Conservation (phyloP, 2,888 invertebrate species). For the Napeogenes inachia region DNA sequence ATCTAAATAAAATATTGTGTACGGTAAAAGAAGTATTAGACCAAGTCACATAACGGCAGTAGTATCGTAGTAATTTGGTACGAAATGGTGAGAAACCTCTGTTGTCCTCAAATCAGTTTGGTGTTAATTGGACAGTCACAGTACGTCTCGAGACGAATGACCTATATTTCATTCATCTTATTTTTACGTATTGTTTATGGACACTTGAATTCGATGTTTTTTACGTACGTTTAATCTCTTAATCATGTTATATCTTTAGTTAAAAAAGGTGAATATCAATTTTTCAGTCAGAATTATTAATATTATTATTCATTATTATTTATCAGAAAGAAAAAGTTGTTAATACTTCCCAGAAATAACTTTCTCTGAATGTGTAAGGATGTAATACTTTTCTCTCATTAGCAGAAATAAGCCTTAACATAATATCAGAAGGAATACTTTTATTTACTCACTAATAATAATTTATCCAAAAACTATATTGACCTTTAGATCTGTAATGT, state of each 20-base stretch:
- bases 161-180: constrained; percentile 47
- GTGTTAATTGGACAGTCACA: constrained; percentile 51
- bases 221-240: too few relatives aligned
- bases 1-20: background rate
- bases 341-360: background rate
- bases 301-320: background rate
- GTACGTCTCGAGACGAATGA: constrained; percentile 39
- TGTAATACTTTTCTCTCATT: constrained; percentile 5
- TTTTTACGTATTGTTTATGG: constrained; percentile 14
- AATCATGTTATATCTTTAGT: too few relatives aligned
- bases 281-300: background rate
- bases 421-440: background rate
- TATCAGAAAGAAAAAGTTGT: constrained; percentile 2
- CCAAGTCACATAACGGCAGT: background rate
- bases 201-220: too few relatives aligned
- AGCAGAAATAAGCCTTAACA: background rate
- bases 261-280: too few relatives aligned
- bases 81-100: constrained; percentile 4
- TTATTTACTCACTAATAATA: background rate
- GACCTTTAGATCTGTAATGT: background rate
- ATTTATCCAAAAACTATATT: background rate
- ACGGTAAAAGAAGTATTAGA: constrained; percentile 1
- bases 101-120: constrained; percentile 16
- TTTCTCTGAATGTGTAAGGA: constrained; percentile 5
- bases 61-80: background rate